Base-by-base conservation (phyloP, 2,797 vertebrate genomes). In the Acipenser ruthenus region DNA sequence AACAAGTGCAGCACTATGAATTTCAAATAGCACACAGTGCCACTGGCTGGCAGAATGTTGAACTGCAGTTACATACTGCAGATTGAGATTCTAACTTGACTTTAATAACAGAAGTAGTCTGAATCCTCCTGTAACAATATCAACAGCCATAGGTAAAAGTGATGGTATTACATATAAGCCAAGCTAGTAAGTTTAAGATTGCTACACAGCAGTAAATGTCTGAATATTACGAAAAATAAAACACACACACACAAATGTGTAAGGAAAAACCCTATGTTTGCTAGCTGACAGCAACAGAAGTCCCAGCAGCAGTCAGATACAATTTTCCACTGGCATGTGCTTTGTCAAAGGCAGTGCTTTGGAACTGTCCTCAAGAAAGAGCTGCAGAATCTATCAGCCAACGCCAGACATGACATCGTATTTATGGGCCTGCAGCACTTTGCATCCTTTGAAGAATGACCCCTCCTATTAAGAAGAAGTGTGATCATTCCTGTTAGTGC, bases 381-480 rank as follows among this genome's bases (percentile, higher is more conserved):
- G 37, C 10, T 15, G 13, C 52, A 48, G 13, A 55, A 49, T 60
- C 53, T 58, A 72, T 70, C 70, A 72, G 72, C 68, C 68, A 72
- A 67, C 64, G 64, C 47, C 62, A 75, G 73, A 77, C 74, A 70
- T 72, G 73, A 76, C 73, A 72, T 76, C 73, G 77, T 70, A 77
- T 73, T 74, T 74, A 80, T 61, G 53, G 50, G 53, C 65, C 65
- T 5, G 53, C 51, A 68, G 66, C 67, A 59, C 55, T 64, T 65
- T 70, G 65, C 65, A 62, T 65, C 61, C 15, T 18, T 18, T 49
- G 23, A 9, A 66, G 49, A 61, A 62, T 62, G 53, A 52, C 23
- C 49, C n/a, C 50, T n/a, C 6, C n/a, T n/a, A 8, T 49, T 61
- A 58, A 65, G 62, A 71, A 72, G 23, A 65, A 67, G 62, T 64